phyloP scores from a whole-genome alignment of 2,888 invertebrate species.

The Cotesia congregata region DNA sequence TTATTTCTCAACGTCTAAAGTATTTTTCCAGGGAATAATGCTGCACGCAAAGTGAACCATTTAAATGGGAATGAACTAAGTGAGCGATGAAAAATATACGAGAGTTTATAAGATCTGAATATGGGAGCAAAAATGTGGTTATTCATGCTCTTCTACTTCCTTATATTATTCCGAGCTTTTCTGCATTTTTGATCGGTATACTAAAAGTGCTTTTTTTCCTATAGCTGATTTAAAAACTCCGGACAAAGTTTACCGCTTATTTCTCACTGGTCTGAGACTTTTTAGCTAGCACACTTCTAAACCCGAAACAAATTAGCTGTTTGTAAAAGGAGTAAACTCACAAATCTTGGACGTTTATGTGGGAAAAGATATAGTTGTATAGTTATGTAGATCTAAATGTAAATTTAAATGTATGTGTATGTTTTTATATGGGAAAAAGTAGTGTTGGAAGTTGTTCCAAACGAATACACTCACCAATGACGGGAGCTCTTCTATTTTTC shows the following conservation, averaged over 20 bases:
- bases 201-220: background rate
- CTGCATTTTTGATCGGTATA: background rate
- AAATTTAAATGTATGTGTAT: background rate
- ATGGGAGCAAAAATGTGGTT: slow-evolving; percentile 16
- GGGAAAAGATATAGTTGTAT: background rate
- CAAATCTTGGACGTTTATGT: slow-evolving; percentile 58
- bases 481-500: slow-evolving; percentile 34
- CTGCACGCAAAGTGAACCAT: slow-evolving; percentile 13
- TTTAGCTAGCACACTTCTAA: slow-evolving; percentile 24
- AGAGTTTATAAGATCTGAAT: background rate
- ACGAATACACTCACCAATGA: slow-evolving; percentile 55
- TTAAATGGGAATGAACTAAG: slow-evolving; percentile 1
- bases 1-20: background rate
- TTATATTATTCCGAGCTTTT: background rate
- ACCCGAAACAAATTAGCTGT: slow-evolving; percentile 49
- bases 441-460: slow-evolving; percentile 62
- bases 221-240: background rate
- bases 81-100: background rate
- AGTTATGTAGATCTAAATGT: slow-evolving; percentile 23
- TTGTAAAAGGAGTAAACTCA: slow-evolving; percentile 53
- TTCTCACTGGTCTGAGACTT: background rate
- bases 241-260: background rate
- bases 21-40: background rate
- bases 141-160: slow-evolving; percentile 17
- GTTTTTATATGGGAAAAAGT: slow-evolving; percentile 38